Evolutionary conservation across 1,140 invertebrate species (phyloP), one percentile per base, ranked within the genome.

Genomic region (Orussus abietinus): DNA sequence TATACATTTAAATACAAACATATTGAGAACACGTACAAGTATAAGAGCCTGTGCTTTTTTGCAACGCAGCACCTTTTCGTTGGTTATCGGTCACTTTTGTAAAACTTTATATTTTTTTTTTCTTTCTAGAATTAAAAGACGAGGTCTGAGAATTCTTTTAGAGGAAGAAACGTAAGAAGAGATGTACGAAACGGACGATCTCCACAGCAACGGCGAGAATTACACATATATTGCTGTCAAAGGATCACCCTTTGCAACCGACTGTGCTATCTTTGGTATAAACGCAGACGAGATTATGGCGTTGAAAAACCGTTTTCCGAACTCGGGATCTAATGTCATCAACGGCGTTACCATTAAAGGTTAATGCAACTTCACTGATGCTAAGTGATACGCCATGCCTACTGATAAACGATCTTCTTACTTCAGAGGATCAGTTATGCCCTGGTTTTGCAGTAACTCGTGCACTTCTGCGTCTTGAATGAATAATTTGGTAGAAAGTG

Each of bases 181-280:
- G 48, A 55, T 57, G 51, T 45, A 59, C 28, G 58, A 64, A 42
- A 64, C 64, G 41, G 42, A 49, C 46, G 47, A 39, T 47, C 44
- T 50, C 21, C 50, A 55, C 47, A 47, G 45, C 4, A 56, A 45
- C 15, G n/a, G n/a, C n/a, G 66, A 70, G 36, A 66, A 51, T 49
- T 74, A 67, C 47, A 68, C 70, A 62, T 90, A 90, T 67, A 71
- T 85, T 46, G 85, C 82, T 31, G 80, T 90, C 20, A 88, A 87
- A 69, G 86, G 81, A 6, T 88, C 85, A 1, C 68, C 88, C 28
- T 83, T 87, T 74, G 78, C 84, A 32, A 63, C 60, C 39, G 84
- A 88, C 56, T 82, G 80, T 58, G 74, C 78, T 51, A 82, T 86
- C 4, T 89, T 89, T 76, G 87, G 86, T 35, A 64, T 89, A 42